Base-by-base conservation (phyloP, 1,140 invertebrate genomes). In the Aphelenchoides besseyi region DNA sequence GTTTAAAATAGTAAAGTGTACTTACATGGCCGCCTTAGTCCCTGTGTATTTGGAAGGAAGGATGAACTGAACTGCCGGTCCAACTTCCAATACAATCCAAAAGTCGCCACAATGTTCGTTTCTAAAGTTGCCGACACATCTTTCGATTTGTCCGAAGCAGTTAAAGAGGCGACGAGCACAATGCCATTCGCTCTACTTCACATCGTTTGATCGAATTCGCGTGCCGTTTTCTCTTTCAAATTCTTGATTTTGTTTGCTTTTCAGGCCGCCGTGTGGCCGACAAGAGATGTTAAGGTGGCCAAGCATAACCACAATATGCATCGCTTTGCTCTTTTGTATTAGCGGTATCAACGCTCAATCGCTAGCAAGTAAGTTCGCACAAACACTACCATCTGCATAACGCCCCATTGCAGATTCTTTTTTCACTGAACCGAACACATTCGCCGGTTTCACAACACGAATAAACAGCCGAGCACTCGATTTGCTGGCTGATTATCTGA, bases 101-200 rank as follows among this genome's bases (percentile, higher is more conserved):
- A 66, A 8, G 63, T 66, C 2, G 30, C 63, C 32, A 66, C 63
- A 26, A 66, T 66, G 63, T 66, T 66, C 32, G 63, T 66, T 53
- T 66, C 63, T 9, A 66, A 86, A 85, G 86, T 88, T 1, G 96
- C 97, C 1, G 97, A 99, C 85, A 99, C 95, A 0, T 97, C 95
- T 68, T 99, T 99, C 86, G 97, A 99, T 90, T 88, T 99, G 78
- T 97, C 97, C 0, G 97, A 99, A 88, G 97, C n/a, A n/a, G n/a
- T n/a, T n/a, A n/a, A n/a, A n/a, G 97, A 0, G n/a, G n/a, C n/a
- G n/a, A n/a, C n/a, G n/a, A n/a, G n/a, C n/a, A n/a, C n/a, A n/a
- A n/a, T n/a, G n/a, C n/a, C n/a, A n/a, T n/a, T n/a, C n/a, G n/a
- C n/a, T n/a, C n/a, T n/a, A n/a, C n/a, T n/a, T n/a, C n/a, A n/a